Percentiles rank a stretch among this genome's conserved stretches.
Evolutionary conservation across 2,113 vertebrate genomes (phyloP).

Genomic region (Ophiodon elongatus): DNA sequence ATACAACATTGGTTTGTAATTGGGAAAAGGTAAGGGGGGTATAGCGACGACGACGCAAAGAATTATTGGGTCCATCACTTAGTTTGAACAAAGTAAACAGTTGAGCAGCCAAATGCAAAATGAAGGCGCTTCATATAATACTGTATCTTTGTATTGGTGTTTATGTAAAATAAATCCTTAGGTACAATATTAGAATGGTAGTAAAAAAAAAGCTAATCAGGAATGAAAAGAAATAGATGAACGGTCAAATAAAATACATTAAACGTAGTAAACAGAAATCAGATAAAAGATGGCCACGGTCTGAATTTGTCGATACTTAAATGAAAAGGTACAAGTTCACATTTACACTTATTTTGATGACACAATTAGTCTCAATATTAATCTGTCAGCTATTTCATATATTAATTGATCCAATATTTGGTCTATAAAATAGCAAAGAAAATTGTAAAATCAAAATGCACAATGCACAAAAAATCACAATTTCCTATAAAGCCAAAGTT

Average conservation of each 20-base stretch:
- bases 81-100: slow-evolving; percentile 54
- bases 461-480: too few species aligned
- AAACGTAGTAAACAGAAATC: background rate
- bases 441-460: background rate
- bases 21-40: slow-evolving; percentile 40
- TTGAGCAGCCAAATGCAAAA: slow-evolving; percentile 28
- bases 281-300: background rate
- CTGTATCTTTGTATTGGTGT: background rate
- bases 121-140: background rate
- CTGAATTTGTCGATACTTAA: background rate
- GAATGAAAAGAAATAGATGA: background rate
- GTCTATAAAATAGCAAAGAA: background rate
- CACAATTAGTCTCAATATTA: background rate
- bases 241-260: background rate
- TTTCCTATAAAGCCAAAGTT: background rate
- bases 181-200: background rate
- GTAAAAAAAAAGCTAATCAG: background rate
- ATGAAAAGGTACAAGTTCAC: background rate
- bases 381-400: background rate
- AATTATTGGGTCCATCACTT: slow-evolving; percentile 44
- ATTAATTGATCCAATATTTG: background rate
- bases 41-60: slow-evolving; percentile 27
- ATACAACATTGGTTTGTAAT: slow-evolving; percentile 57
- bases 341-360: background rate
- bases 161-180: background rate